phyloP scores from a whole-genome alignment of 2,797 vertebrate genomes.

The Sciurus carolinensis region DNA sequence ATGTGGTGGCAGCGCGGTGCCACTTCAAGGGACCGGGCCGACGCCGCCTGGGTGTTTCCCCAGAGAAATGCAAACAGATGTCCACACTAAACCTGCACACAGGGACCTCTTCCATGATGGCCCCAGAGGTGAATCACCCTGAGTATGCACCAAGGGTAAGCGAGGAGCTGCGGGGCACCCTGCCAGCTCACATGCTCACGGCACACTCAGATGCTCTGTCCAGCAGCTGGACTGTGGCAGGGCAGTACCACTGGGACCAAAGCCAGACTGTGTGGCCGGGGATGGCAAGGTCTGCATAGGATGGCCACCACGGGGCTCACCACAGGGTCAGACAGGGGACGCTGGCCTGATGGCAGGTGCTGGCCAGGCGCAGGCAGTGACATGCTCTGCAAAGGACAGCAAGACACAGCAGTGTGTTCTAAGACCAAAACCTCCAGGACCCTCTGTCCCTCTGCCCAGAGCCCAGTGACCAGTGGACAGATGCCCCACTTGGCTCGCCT shows the following conservation, averaged over 20 bases:
- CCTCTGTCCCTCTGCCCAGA: neutral
- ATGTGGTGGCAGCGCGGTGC: neutral
- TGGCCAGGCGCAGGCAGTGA: neutral
- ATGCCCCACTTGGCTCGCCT: neutral
- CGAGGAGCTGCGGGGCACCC: neutral
- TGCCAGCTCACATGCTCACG: neutral
- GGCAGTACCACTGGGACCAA: neutral
- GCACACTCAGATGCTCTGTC: neutral
- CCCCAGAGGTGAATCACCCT: neutral
- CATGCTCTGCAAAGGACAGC: too few species aligned
- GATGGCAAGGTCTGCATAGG: too few species aligned
- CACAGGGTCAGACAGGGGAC: neutral
- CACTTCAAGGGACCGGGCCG: too few species aligned
- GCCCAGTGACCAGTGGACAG: accelerated
- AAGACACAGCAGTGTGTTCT: too few species aligned
- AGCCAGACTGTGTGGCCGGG: neutral
- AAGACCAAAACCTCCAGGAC: neutral
- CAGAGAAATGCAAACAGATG: neutral
- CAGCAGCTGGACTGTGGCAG: neutral
- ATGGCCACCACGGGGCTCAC: too few species aligned
- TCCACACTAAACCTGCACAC: neutral
- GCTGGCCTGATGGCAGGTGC: too few species aligned
- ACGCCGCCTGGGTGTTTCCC: neutral
- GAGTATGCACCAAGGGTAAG: neutral
- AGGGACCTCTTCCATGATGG: neutral